A percentile compares a stretch with the other conserved stretches of the same genome.
These are phyloP conservation scores for Digitonthophagus gazella DNA, from an alignment of 2,888 invertebrate genomes.

Conservation along the genomic window DNA sequence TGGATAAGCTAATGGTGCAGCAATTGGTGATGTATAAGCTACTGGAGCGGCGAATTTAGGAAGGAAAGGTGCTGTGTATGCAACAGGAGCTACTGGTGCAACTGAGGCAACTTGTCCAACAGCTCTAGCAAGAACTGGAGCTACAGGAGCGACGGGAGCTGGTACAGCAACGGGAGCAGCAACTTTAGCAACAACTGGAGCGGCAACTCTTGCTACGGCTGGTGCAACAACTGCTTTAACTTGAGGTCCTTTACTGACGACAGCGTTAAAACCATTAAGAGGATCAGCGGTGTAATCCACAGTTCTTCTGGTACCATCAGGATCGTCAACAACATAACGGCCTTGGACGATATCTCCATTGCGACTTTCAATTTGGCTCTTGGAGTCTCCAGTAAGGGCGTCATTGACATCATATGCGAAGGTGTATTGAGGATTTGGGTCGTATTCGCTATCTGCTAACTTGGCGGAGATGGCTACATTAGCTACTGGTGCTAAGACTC, in stretches of 20 bases:
- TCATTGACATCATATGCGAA: conserved; percentile 70
- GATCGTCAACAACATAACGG: conserved; percentile 61
- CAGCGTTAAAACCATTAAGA: conserved; percentile 66
- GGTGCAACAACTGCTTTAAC: conserved; percentile 35
- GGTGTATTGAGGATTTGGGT: conserved; percentile 65
- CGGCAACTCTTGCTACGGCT: conserved; percentile 40
- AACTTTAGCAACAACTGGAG: conserved; percentile 41
- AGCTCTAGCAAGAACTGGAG: conserved; percentile 41
- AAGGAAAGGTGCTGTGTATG: conserved; percentile 25
- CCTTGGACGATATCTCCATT: conserved; percentile 66
- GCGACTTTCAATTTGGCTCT: conserved; percentile 56
- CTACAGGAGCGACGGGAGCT: conserved; percentile 40
- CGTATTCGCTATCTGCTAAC: conserved; percentile 57
- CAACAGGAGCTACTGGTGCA: conserved; percentile 29
- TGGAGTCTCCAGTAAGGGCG: conserved; percentile 61
- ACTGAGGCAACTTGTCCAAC: conserved; percentile 43
- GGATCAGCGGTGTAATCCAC: conserved; percentile 67
- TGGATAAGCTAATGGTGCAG: conserved; percentile 27
- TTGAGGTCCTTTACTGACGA: conserved; percentile 62
- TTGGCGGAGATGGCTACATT: conserved; percentile 44
- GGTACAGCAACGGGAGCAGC: conserved; percentile 32
- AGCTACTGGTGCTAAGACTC: conserved; percentile 32
- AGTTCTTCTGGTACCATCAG: conserved; percentile 62
- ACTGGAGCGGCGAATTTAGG: conserved; percentile 27
- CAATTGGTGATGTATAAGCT: conserved; percentile 27